phyloP scores from a whole-genome alignment of 2,797 vertebrate species.

The Astyanax mexicanus region DNA sequence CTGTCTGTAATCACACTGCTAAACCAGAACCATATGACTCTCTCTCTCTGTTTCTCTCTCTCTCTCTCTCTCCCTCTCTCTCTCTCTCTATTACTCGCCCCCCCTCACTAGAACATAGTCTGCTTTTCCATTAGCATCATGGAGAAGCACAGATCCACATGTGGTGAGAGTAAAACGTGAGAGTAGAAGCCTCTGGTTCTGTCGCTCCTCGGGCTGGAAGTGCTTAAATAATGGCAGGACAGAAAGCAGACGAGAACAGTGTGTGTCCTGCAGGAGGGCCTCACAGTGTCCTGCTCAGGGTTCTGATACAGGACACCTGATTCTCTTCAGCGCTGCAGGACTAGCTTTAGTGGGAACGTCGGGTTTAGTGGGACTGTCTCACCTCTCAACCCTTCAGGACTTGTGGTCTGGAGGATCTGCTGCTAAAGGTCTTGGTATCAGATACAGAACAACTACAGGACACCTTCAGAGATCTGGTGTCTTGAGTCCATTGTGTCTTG shows the following conservation, averaged over 20 bases:
- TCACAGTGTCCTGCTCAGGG: neutral
- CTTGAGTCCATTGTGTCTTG: too few relatives aligned
- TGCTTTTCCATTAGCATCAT: slow-evolving; percentile 80
- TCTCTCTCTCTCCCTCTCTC: too few relatives aligned
- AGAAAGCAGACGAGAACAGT: neutral
- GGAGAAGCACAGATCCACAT: slow-evolving; percentile 79
- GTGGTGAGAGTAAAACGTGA: slow-evolving; percentile 77
- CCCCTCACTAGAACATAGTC: slow-evolving; percentile 56
- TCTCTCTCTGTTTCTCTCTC: slow-evolving; percentile 6
- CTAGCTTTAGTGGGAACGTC: too few relatives aligned
- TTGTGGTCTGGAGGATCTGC: too few relatives aligned
- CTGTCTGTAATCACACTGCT: slow-evolving; percentile 39
- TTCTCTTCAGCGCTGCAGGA: neutral
- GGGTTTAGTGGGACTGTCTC: too few relatives aligned
- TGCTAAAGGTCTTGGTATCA: too few relatives aligned
- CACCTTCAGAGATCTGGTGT: too few relatives aligned
- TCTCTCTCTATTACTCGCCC: too few relatives aligned
- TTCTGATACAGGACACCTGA: neutral
- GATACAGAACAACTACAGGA: too few relatives aligned
- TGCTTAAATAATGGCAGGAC: neutral
- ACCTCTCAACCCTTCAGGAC: too few relatives aligned
- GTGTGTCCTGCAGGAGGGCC: neutral
- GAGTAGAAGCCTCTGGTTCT: slow-evolving; percentile 59
- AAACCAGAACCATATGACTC: slow-evolving; percentile 46
- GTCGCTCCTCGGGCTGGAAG: neutral